These are phyloP conservation scores for Hoplodrina ambigua DNA, from an alignment of 2,888 invertebrate genomes.

Conservation along the genomic window DNA sequence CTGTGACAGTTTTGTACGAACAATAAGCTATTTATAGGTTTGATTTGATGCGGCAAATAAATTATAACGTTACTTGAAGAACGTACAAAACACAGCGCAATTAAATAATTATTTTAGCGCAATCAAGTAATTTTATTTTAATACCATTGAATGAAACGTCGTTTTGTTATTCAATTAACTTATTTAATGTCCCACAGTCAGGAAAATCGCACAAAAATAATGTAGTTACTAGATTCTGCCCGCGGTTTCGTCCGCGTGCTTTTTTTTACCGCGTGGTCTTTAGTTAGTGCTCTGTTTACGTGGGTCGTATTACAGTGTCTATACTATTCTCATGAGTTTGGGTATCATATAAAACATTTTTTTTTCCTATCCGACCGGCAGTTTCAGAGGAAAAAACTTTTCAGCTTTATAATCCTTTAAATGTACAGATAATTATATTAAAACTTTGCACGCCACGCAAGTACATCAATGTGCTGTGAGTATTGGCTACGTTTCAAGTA, in stretches of 20 bases:
- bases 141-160: constrained; percentile 7
- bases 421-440: neutral
- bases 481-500: constrained; percentile 55
- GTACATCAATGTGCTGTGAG: constrained; percentile 3
- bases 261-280: too few species aligned
- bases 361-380: too few species aligned
- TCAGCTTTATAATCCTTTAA: too few species aligned
- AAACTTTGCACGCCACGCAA: constrained; percentile 19
- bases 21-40: neutral
- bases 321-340: too few species aligned
- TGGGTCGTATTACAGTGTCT: too few species aligned
- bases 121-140: neutral
- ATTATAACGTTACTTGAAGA: neutral
- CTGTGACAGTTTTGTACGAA: neutral
- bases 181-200: neutral
- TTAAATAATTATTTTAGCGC: neutral
- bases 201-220: constrained; percentile 19
- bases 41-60: neutral
- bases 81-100: neutral
- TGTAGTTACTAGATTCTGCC: too few species aligned
- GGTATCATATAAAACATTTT: too few species aligned
- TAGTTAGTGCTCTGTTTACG: too few species aligned
- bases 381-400: too few species aligned
- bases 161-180: constrained; percentile 11
- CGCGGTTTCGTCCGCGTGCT: too few species aligned